Percentiles rank a stretch among this genome's conserved stretches.
Evolutionary conservation across 2,888 invertebrate genomes (phyloP).

Genomic region (Pachymerium ferrugineum): DNA sequence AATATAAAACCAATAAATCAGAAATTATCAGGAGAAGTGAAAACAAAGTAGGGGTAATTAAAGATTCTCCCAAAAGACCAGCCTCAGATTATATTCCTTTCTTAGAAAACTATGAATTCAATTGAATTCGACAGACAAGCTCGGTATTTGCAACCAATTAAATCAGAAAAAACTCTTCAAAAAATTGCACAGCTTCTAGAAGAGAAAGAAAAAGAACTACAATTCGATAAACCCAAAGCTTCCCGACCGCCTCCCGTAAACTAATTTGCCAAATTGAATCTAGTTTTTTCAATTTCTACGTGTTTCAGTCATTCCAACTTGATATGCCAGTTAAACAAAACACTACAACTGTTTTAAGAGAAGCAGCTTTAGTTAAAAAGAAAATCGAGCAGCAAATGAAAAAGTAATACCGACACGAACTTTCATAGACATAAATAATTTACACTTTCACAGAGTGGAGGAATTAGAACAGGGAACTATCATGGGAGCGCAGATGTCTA

Average conservation of each 20-base stretch:
- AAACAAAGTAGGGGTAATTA: too few relatives aligned
- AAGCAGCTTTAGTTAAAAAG: neutral
- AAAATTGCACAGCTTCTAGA: slow-evolving; percentile 7
- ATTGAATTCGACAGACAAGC: neutral
- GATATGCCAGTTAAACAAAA: slow-evolving; percentile 4
- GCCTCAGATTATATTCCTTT: neutral
- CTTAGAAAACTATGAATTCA: neutral
- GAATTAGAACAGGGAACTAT: neutral
- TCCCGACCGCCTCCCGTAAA: neutral
- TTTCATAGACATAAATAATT: neutral
- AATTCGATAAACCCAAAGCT: neutral
- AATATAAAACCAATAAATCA: too few relatives aligned
- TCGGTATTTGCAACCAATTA: neutral
- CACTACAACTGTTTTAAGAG: neutral
- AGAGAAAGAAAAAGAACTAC: neutral
- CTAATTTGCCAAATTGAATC: neutral
- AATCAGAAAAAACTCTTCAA: neutral
- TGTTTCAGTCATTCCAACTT: neutral
- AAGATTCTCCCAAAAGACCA: too few relatives aligned
- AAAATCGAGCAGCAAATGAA: neutral
- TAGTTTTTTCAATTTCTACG: neutral
- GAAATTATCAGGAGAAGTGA: too few relatives aligned
- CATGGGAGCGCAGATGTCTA: neutral
- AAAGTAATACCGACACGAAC: neutral
- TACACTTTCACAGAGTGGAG: neutral